Evolutionary conservation across 2,888 invertebrate species (phyloP).

Genomic region (Gasteruption jaculator): DNA sequence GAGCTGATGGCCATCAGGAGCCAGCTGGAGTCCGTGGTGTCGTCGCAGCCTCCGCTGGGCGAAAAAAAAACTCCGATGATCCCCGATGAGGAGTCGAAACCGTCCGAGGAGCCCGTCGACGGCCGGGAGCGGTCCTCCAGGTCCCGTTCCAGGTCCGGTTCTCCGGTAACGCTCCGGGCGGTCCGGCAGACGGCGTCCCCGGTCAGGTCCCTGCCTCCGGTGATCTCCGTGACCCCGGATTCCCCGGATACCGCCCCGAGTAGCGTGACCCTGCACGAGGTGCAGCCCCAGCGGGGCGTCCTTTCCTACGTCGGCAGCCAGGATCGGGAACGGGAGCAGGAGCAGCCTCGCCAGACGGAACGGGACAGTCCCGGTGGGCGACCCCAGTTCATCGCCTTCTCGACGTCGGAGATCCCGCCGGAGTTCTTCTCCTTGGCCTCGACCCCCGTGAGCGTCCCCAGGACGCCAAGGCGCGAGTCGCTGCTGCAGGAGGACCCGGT

Average conservation of each 20-base stretch:
- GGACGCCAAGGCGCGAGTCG: constrained; percentile 22
- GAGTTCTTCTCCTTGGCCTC: constrained; percentile 35
- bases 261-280: constrained; percentile 16
- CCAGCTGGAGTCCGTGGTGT: constrained; percentile 43
- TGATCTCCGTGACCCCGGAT: constrained; percentile 46
- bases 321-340: too few relatives aligned
- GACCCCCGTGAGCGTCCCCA: constrained; percentile 33
- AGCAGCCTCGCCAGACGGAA: constrained; percentile 10
- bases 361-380: constrained; percentile 18
- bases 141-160: constrained; percentile 30
- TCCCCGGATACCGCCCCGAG: constrained; percentile 25
- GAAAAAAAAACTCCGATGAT: too few relatives aligned
- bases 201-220: constrained; percentile 43
- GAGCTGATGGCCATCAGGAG: constrained; percentile 46
- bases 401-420: constrained; percentile 38
- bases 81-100: background rate
- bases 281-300: constrained; percentile 39
- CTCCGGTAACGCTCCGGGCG: constrained; percentile 22
- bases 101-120: too few relatives aligned
- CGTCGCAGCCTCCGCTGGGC: too few relatives aligned
- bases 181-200: constrained; percentile 45
- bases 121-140: too few relatives aligned
- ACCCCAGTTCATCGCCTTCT: constrained; percentile 38
- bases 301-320: constrained; percentile 48
- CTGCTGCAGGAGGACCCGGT: constrained; percentile 55